Evolutionary conservation across 2,797 vertebrate genomes (phyloP).

Genomic region (Pangasius sanitwongsei): DNA sequence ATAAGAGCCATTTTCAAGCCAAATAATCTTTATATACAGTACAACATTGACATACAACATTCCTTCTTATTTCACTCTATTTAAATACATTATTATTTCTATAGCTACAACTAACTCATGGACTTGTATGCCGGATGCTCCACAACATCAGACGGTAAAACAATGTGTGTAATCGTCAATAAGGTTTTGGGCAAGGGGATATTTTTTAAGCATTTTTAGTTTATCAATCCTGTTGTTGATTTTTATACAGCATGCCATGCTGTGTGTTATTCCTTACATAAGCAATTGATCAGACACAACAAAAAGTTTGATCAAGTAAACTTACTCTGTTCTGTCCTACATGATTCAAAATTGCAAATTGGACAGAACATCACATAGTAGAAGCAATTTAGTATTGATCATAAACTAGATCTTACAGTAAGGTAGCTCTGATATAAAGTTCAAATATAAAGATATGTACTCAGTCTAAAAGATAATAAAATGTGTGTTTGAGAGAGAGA

Average conservation of each 20-base stretch:
- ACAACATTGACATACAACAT: background rate
- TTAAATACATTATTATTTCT: background rate
- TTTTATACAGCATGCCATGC: background rate
- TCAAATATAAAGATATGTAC: background rate
- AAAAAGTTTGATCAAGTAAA: background rate
- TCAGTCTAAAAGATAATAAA: background rate
- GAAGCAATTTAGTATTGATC: background rate
- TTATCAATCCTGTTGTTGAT: background rate
- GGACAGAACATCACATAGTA: background rate
- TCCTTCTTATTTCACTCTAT: background rate
- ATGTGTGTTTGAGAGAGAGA: background rate
- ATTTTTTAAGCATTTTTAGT: background rate
- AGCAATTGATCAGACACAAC: background rate
- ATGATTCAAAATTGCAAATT: background rate
- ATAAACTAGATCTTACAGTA: background rate
- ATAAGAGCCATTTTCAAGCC: background rate
- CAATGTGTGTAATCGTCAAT: background rate
- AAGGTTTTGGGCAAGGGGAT: background rate
- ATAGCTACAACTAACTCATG: too few relatives aligned
- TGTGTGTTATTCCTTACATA: background rate
- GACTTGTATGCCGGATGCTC: background rate
- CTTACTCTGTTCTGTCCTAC: background rate
- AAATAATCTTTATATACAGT: background rate
- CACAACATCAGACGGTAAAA: too few relatives aligned
- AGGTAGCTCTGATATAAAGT: background rate